Evolutionary conservation across 2,113 vertebrate species (phyloP).

Genomic region (Cynocephalus volans): DNA sequence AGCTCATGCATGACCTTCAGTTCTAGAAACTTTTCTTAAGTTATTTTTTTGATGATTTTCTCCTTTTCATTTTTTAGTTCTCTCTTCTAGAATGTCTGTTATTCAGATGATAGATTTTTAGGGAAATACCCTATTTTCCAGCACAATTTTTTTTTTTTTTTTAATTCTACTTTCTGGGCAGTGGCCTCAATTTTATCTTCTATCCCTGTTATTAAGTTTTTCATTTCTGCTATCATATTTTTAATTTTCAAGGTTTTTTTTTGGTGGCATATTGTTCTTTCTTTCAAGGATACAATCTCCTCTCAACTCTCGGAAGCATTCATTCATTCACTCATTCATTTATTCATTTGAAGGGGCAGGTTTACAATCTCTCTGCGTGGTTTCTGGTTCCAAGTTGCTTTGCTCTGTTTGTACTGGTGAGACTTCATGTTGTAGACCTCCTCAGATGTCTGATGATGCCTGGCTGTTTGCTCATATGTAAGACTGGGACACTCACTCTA

Average conservation of each 20-base stretch:
- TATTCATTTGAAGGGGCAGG: background rate
- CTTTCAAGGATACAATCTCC: background rate
- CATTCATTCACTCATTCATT: too few relatives aligned
- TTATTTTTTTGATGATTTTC: background rate
- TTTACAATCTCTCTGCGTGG: background rate
- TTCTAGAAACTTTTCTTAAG: background rate
- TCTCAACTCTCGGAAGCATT: background rate
- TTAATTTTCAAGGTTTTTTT: background rate
- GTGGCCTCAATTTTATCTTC: background rate
- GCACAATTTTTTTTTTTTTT: background rate
- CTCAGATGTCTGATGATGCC: background rate
- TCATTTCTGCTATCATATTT: background rate
- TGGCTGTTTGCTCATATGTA: background rate
- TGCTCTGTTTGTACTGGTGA: background rate
- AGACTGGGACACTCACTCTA: background rate
- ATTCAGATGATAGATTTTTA: background rate
- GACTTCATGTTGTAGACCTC: background rate
- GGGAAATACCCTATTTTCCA: background rate
- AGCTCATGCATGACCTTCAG: background rate
- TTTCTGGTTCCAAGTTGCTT: background rate
- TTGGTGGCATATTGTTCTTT: background rate
- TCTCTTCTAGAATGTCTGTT: slow-evolving; percentile 6
- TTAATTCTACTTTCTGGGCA: background rate
- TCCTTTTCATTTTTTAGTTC: background rate
- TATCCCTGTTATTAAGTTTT: background rate